Evolutionary conservation across 2,888 invertebrate species (phyloP), one percentile per base, ranked within the genome.

Genomic region (Ramazzottius varieornatus): DNA sequence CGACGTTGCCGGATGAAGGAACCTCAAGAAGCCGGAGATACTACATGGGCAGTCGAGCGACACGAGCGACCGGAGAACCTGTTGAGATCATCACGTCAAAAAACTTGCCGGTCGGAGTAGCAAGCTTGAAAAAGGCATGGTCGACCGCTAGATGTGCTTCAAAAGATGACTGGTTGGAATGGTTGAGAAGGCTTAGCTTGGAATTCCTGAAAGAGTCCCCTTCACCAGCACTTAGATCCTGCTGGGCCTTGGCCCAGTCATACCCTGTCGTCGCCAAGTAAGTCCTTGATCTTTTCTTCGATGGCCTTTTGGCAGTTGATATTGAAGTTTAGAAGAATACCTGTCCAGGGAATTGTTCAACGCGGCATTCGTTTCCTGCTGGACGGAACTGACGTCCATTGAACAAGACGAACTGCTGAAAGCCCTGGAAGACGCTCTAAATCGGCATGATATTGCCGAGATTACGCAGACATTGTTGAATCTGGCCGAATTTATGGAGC

Each of bases 401-500:
- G 83, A 86, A 66, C 88, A 91, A 68, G 81, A 83, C 46, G 90
- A 92, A 72, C 80, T 98, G 1, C 85, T 93, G 8, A 81, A 82
- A 65, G 88, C 88, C 33, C 77, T 98, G 33, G 86, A 89, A 70
- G 86, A 88, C 73, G 96, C 96, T 0, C 77, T 98, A 4, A 84
- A 84, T 67, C 89, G 92, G 0, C 89, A 90, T 1, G 93, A 93
- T 73, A 83, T 93, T 66, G 91, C 93, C 0, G 94, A 96, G 75
- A 85, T 94, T 63, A 93, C 92, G 0, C 94, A 94, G 73, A 91
- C 92, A 0, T 86, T 96, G 68, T 80, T 99, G 20, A 98, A 98
- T 78, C 79, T 99, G 68, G 94, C 94, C 0, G 98, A 98, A 76
- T 99, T 99, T 73, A 94, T 98, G 92, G 98, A 98, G 72, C 98